Evolutionary conservation across 1,140 invertebrate genomes (phyloP).

Genomic region (Hypothenemus hampei): DNA sequence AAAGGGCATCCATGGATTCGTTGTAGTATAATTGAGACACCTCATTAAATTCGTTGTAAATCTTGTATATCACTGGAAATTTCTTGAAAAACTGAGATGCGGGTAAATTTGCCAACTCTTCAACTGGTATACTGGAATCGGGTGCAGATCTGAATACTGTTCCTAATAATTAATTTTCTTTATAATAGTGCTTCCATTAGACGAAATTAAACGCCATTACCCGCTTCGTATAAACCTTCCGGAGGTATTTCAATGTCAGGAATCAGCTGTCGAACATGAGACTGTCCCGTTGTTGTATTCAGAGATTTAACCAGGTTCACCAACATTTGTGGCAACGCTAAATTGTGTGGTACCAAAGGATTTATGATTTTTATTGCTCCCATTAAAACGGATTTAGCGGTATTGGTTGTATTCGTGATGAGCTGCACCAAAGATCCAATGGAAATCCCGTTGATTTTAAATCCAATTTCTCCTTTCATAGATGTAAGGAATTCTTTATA

Average conservation of each 20-base stretch:
- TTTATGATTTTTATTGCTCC: background rate
- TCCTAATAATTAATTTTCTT: too few relatives aligned
- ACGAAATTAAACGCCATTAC: too few relatives aligned
- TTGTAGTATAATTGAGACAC: background rate
- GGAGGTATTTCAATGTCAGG: background rate
- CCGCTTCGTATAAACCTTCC: background rate
- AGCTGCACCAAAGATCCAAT: background rate
- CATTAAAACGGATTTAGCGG: background rate
- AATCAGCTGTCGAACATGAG: background rate
- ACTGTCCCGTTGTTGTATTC: background rate
- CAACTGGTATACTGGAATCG: too few relatives aligned
- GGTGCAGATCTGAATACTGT: too few relatives aligned
- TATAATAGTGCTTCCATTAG: too few relatives aligned
- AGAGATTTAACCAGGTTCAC: slow-evolving; percentile 3
- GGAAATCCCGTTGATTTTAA: background rate
- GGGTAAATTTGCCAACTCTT: background rate
- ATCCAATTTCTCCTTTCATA: background rate
- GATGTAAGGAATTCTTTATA: background rate
- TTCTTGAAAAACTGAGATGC: background rate
- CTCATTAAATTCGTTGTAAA: background rate
- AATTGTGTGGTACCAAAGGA: background rate
- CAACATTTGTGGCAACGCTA: background rate
- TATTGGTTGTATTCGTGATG: background rate
- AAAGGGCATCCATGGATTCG: background rate
- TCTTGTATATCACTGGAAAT: background rate